Conservation (phyloP, 2,113 vertebrate genomes). For the Nannobrachium achirus region DNA sequence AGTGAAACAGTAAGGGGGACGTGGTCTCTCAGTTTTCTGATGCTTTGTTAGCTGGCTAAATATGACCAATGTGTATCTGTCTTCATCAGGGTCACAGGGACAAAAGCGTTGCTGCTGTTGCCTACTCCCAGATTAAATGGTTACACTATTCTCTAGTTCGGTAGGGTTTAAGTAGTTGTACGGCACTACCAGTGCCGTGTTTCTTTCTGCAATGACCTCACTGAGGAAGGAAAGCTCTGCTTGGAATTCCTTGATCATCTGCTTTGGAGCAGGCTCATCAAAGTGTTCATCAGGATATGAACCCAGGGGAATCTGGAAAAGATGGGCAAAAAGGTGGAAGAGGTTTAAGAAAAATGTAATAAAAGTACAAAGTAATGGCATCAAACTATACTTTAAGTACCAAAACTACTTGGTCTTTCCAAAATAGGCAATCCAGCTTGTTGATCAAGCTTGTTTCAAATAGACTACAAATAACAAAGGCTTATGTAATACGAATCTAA, state of each 20-base stretch:
- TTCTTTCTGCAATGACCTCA: constrained; percentile 47
- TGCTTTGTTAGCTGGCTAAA: no score
- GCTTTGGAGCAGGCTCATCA: constrained; percentile 30
- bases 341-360: no score
- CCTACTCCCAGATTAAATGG: background rate
- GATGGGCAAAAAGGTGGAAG: background rate
- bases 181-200: constrained; percentile 26
- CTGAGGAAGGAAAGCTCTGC: constrained; percentile 45
- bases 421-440: no score
- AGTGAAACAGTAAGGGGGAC: no score
- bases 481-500: no score
- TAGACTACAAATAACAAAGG: no score
- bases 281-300: constrained; percentile 53
- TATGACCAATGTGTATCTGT: background rate
- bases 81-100: constrained; percentile 25
- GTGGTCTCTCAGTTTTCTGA: no score
- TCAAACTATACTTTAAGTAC: no score
- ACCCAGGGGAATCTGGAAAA: constrained; percentile 55
- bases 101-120: background rate
- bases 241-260: constrained; percentile 54
- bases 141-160: background rate
- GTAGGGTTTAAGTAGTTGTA: background rate
- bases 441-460: no score
- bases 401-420: no score
- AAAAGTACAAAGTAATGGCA: no score